phyloP scores from a whole-genome alignment of 2,797 vertebrate species.

The Etheostoma nigrum region DNA sequence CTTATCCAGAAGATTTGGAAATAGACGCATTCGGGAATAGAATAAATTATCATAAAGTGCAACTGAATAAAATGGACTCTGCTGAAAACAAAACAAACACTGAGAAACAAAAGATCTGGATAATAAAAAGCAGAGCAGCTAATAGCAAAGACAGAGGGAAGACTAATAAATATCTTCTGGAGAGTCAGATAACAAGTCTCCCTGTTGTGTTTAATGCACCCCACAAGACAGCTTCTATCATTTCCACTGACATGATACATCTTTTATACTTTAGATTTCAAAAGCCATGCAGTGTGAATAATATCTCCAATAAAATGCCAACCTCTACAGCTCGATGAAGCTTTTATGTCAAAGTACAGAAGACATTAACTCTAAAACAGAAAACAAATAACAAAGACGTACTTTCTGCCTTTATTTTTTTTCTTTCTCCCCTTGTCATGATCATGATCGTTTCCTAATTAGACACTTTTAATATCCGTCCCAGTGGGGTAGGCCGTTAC shows the following conservation, averaged over 20 bases:
- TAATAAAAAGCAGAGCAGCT: constrained; percentile 22
- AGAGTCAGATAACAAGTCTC: constrained; percentile 47
- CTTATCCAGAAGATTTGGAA: background rate
- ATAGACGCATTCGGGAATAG: constrained; percentile 3
- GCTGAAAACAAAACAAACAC: constrained; percentile 18
- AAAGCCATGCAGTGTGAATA: constrained; percentile 43
- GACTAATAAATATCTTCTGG: constrained; percentile 24
- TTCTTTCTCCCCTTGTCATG: constrained; percentile 30
- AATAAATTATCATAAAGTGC: constrained; percentile 18
- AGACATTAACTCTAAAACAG: constrained; percentile 38
- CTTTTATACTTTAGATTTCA: constrained; percentile 52
- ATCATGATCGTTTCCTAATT: constrained; percentile 78
- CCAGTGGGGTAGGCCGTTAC: constrained; percentile 75
- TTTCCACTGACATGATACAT: constrained; percentile 31
- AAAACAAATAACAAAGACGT: constrained; percentile 41
- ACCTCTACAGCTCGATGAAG: constrained; percentile 38
- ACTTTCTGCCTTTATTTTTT: constrained; percentile 35
- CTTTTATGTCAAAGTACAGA: constrained; percentile 51
- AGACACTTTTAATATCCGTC: constrained; percentile 88
- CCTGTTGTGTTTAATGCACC: constrained; percentile 30
- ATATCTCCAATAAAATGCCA: constrained; percentile 36
- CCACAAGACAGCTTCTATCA: constrained; percentile 41
- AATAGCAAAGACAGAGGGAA: constrained; percentile 31
- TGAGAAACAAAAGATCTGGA: constrained; percentile 13
- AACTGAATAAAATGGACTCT: constrained; percentile 8